phyloP scores from a whole-genome alignment of 2,888 invertebrate genomes.

The Morpho helenor region DNA sequence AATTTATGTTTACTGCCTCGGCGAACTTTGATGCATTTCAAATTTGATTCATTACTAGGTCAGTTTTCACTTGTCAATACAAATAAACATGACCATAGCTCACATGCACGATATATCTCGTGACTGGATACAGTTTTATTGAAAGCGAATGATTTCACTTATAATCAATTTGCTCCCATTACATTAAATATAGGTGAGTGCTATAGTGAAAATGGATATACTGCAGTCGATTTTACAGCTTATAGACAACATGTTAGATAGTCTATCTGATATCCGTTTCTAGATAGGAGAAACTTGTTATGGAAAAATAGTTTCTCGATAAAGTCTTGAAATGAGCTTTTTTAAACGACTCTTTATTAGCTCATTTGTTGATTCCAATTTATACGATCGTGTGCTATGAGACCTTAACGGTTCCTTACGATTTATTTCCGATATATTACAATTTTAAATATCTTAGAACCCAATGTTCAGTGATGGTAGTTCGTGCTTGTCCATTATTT shows the following conservation, averaged over 20 bases:
- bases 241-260: constrained; percentile 11
- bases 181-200: constrained; percentile 9
- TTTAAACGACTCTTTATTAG: neutral
- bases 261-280: constrained; percentile 23
- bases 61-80: too few species aligned
- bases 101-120: neutral
- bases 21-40: too few species aligned
- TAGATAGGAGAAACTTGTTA: constrained; percentile 29
- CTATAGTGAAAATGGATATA: constrained; percentile 19
- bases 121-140: neutral
- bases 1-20: too few species aligned
- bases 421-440: too few species aligned
- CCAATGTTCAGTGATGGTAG: too few species aligned
- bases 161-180: constrained; percentile 16
- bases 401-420: too few species aligned
- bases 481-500: too few species aligned
- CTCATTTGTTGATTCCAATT: too few species aligned
- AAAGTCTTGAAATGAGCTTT: constrained; percentile 8
- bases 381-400: too few species aligned
- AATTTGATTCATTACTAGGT: too few species aligned
- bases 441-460: too few species aligned
- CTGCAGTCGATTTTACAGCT: constrained; percentile 11
- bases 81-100: too few species aligned
- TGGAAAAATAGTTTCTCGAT: constrained; percentile 13
- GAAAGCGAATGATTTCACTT: constrained; percentile 1